A percentile compares a stretch with the other conserved stretches of the same genome.
These are phyloP conservation scores for Gonatopus flavifemur DNA, from an alignment of 1,140 invertebrate species.

Conservation along the genomic window DNA sequence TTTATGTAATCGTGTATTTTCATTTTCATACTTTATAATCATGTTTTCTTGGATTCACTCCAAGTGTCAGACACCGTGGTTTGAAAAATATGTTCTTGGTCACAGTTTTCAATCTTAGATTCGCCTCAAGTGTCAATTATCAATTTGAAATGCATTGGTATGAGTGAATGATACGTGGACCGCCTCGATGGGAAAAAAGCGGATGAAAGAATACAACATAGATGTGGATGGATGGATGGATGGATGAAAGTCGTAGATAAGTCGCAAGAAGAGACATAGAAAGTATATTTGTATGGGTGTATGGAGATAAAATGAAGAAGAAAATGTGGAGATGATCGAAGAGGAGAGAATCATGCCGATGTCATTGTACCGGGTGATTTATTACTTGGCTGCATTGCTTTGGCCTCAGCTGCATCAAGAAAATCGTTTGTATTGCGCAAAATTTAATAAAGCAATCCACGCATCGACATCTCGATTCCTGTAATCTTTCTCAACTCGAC, in stretches of 20 bases:
- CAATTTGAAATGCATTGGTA: conserved; percentile 29
- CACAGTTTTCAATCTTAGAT: no score
- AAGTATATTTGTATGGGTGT: no score
- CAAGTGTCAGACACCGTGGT: no score
- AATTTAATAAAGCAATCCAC: conserved; percentile 45
- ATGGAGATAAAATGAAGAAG: no score
- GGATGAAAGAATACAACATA: conserved; percentile 10
- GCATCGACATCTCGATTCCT: conserved; percentile 32
- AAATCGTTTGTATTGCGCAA: conserved; percentile 41
- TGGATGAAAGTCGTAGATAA: no score
- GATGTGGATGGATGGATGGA: conserved; percentile 1
- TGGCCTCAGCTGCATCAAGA: conserved; percentile 19
- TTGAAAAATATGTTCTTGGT: no score
- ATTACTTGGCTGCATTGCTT: conserved; percentile 15
- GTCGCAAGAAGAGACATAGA: no score
- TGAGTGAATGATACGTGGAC: conserved; percentile 28
- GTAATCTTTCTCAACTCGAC: conserved; percentile 29
- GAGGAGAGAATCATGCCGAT: conserved; percentile 23
- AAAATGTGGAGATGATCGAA: not conserved
- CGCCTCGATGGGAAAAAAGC: conserved; percentile 11
- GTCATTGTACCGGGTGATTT: conserved; percentile 38
- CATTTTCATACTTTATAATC: no score
- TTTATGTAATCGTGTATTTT: no score
- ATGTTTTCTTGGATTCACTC: no score
- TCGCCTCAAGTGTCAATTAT: no score